These are phyloP conservation scores for Brachyistius frenatus DNA, from an alignment of 2,113 vertebrate genomes.

Conservation along the genomic window DNA sequence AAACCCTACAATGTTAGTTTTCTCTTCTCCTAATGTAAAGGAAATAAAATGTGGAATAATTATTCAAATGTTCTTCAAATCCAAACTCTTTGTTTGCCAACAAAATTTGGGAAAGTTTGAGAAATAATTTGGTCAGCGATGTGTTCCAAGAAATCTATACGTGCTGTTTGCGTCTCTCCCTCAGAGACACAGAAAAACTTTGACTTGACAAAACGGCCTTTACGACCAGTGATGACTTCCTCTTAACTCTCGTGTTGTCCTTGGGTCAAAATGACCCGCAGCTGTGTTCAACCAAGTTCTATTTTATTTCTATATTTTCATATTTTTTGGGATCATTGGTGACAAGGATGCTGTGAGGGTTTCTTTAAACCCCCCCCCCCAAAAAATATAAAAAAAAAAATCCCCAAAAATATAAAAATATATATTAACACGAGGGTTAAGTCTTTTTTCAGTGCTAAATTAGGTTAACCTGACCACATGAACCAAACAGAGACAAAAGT, in stretches of 20 bases:
- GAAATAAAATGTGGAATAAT: too few species aligned
- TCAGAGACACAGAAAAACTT: neutral
- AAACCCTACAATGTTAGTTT: too few species aligned
- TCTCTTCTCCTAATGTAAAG: too few species aligned
- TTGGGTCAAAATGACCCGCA: too few species aligned
- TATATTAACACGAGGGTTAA: neutral
- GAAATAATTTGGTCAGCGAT: neutral
- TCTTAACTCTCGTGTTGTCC: neutral
- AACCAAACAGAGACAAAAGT: neutral
- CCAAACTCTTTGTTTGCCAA: neutral
- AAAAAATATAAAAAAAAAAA: too few species aligned
- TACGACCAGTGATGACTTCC: neutral
- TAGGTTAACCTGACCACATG: slow-evolving; percentile 24
- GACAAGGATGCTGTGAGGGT: too few species aligned
- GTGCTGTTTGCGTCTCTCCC: neutral
- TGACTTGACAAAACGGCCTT: slow-evolving; percentile 9
- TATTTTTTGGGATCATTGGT: too few species aligned
- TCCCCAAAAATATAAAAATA: too few species aligned
- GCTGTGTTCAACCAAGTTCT: too few species aligned
- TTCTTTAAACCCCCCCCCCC: too few species aligned
- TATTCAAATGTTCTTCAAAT: neutral
- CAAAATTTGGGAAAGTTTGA: neutral
- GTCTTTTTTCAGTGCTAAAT: slow-evolving; percentile 36
- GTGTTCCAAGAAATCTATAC: slow-evolving; percentile 10
- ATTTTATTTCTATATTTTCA: too few species aligned